These are phyloP conservation scores for Struthio camelus DNA, from an alignment of 2,113 vertebrate genomes.

Conservation along the genomic window DNA sequence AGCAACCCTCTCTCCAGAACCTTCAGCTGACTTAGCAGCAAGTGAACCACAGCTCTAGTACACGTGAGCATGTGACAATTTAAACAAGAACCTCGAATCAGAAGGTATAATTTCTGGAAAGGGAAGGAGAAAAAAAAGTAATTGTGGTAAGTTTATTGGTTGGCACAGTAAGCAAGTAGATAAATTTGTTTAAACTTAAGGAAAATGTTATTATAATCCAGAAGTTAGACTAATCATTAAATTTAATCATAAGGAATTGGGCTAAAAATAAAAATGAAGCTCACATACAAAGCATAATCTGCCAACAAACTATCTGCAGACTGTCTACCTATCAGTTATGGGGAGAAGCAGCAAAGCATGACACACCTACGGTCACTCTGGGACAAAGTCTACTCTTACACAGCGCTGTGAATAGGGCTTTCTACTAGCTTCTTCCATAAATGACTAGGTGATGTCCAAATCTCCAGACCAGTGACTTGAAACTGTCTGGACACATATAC, in stretches of 20 bases:
- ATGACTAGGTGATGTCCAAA: background rate
- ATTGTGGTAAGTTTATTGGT: background rate
- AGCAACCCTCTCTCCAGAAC: constrained; percentile 85
- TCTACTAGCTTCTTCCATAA: background rate
- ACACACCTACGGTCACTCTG: background rate
- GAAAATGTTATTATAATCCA: background rate
- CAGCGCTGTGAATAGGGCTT: background rate
- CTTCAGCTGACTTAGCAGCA: constrained; percentile 87
- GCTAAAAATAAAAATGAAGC: background rate
- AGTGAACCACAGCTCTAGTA: constrained; percentile 83
- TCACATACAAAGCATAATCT: background rate
- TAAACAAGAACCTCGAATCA: constrained; percentile 91
- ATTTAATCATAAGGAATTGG: background rate
- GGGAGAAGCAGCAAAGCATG: background rate
- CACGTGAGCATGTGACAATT: constrained; percentile 88
- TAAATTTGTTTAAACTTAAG: background rate
- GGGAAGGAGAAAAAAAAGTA: background rate
- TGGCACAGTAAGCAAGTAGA: background rate
- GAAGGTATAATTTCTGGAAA: constrained; percentile 82
- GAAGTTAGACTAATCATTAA: background rate
- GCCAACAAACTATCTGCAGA: background rate
- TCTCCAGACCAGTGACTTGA: rapidly evolving
- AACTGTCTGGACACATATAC: background rate
- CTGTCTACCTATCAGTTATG: rapidly evolving
- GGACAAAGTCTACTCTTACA: background rate